Base-by-base conservation (phyloP, 2,888 invertebrate genomes). In the Eubasilissa splendida region DNA sequence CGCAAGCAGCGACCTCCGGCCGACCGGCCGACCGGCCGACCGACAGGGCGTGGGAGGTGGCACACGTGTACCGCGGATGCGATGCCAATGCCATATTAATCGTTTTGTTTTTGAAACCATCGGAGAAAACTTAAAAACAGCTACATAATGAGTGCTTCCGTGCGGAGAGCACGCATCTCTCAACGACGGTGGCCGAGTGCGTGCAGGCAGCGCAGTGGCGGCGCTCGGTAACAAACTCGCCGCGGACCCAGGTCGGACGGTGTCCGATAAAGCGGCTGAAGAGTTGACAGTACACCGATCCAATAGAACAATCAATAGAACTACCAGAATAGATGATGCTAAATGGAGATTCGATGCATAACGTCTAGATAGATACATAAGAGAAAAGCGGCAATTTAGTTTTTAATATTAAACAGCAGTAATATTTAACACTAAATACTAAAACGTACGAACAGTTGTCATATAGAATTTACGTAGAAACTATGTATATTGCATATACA, bases 11-110 rank as follows among this genome's bases (percentile, higher is more conserved):
- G 68, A n/a, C 14, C 68, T 50, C 50, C 66, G 52, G 42, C 0
- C 3, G 60, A 60, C 11, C 22, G n/a, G 14, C 7, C 14, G 9
- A 3, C 50, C 66, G 52, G 42, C 0, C 3, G 60, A 60, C 11
- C 22, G n/a, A 12, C 58, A 9, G 14, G 9, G 14, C 31, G 10
- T 11, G 42, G 63, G n/a, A 33, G 63, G 2, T 12, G 9, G 14
- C n/a, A 71, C 54, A 71, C 71, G 71, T 71, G 71, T 71, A 14
- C 14, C 54, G 71, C 31, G 22, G 54, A 54, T 53, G 31, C 14
- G 11, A 54, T 54, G 71, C 71, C 71, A 53, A 54, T 54, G 71
- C 71, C 71, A 53, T 71, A 54, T 71, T 71, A 71, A 71, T 71
- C 33, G 71, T 31, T 22, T 71, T 71, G 71, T 71, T 71, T 71